Evolutionary conservation across 2,888 invertebrate genomes (phyloP), one percentile per base, ranked within the genome.

Genomic region (Nesidiocoris tenuis): DNA sequence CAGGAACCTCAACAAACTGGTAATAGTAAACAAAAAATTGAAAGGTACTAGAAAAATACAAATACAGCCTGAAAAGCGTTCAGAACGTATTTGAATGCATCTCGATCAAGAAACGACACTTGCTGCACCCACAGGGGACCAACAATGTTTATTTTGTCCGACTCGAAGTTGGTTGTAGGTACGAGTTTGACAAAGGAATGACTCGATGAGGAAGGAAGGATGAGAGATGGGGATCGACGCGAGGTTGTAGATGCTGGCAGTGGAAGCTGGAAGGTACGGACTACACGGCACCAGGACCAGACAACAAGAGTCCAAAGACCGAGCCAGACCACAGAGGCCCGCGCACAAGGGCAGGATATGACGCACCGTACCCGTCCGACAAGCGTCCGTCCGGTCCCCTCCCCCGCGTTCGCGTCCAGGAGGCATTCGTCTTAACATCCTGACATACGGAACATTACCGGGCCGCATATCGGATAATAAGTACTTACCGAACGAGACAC

Each of bases 271-370:
- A 39, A 39, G 39, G 39, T 39, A 39, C 39, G 39, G 39, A 39
- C 39, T 39, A 39, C 39, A 39, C 39, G 39, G 39, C 39, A 39
- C 39, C 39, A 39, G n/a, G 39, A 39, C 39, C 39, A 39, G 5
- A 39, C 39, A n/a, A n/a, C n/a, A n/a, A n/a, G n/a, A n/a, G n/a
- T n/a, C n/a, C n/a, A n/a, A n/a, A n/a, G n/a, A n/a, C n/a, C n/a
- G n/a, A n/a, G n/a, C n/a, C n/a, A n/a, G 5, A 18, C 61, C 61
- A 12, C 19, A 21, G 21, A 21, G 61, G 61, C 18, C 19, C 19
- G 56, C 21, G 9, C 61, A 7, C 25, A 65, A 65, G 65, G 25
- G 39, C 65, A 65, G 65, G 65, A 65, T 39, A 65, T 65, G 65
- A 65, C 65, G 65, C 65, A 65, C 65, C 65, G 19, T 25, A 24